phyloP scores from a whole-genome alignment of 1,140 invertebrate genomes.

The Pectinophora gossypiella region DNA sequence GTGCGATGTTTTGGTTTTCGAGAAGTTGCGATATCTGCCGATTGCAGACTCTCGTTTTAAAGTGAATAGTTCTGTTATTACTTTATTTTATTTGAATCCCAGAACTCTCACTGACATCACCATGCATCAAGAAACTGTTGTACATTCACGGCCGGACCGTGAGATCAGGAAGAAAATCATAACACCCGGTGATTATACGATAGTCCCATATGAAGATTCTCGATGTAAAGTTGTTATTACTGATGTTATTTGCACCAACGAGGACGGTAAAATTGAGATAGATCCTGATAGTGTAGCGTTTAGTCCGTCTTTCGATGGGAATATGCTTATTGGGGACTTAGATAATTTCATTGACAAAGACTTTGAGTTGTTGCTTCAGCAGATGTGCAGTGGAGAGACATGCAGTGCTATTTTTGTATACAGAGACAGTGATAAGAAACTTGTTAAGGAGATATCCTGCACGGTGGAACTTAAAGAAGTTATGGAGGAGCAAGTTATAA shows the following conservation, averaged over 20 bases:
- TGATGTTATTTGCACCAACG: conserved; percentile 35
- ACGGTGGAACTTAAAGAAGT: conserved; percentile 48
- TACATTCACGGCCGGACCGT: conserved; percentile 53
- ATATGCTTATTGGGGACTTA: conserved; percentile 54
- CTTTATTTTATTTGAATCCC: too few species aligned
- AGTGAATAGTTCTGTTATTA: too few species aligned
- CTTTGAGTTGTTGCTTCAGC: conserved; percentile 52
- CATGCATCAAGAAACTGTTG: conserved; percentile 38
- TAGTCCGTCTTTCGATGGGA: conserved; percentile 46
- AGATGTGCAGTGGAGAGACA: conserved; percentile 55
- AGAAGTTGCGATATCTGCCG: too few species aligned
- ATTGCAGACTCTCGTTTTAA: too few species aligned
- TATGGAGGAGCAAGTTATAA: conserved; percentile 57
- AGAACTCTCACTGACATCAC: too few species aligned
- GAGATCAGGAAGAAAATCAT: conserved; percentile 51
- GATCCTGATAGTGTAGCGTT: conserved; percentile 46
- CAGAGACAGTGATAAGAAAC: conserved; percentile 30
- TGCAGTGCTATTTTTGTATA: conserved; percentile 41
- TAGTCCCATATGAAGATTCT: conserved; percentile 62
- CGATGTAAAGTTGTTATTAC: conserved; percentile 47
- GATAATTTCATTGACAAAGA: conserved; percentile 57
- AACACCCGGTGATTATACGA: conserved; percentile 45
- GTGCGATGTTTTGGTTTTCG: too few species aligned
- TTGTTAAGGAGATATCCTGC: conserved; percentile 46
- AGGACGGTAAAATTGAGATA: conserved; percentile 34